Conservation (phyloP, 1,140 invertebrate species). For the Pachyrhynchus sulphureomaculatus region DNA sequence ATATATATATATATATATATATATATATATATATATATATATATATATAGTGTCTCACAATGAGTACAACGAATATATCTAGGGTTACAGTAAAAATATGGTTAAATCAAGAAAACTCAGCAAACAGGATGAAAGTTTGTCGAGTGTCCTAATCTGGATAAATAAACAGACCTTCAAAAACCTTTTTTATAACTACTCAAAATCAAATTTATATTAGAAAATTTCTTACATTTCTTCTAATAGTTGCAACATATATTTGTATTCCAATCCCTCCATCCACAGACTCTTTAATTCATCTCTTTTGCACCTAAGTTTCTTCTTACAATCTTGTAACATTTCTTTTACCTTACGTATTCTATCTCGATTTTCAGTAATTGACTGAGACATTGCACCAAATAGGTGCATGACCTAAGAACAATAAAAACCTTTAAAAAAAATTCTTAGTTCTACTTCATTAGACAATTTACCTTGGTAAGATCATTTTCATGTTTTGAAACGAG, state of each 20-base stretch:
- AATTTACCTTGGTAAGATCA: conserved; percentile 77
- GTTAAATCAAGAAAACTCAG: too few species aligned
- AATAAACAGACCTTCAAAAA: too few species aligned
- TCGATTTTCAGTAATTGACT: conserved; percentile 74
- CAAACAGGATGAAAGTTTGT: too few species aligned
- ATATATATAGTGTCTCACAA: too few species aligned
- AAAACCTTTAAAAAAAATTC: too few species aligned
- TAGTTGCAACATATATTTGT: conserved; percentile 85
- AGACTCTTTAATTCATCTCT: conserved; percentile 90
- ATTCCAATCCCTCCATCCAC: conserved; percentile 90
- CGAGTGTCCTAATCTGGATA: too few species aligned
- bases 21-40: too few species aligned
- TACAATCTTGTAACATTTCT: conserved; percentile 87
- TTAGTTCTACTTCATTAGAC: too few species aligned
- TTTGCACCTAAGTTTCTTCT: conserved; percentile 85
- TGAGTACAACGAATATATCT: too few species aligned
- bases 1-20: too few species aligned
- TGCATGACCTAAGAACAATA: conserved; percentile 57
- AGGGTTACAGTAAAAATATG: too few species aligned
- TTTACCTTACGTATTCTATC: conserved; percentile 82
- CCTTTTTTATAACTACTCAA: too few species aligned
- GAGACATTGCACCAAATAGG: conserved; percentile 75
- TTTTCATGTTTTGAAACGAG: conserved; percentile 85
- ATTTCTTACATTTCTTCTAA: conserved; percentile 80
- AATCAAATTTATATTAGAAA: neutral